Conservation (phyloP, 53 echinoderm and acorn worm genomes). For the Glandiceps talaboti region DNA sequence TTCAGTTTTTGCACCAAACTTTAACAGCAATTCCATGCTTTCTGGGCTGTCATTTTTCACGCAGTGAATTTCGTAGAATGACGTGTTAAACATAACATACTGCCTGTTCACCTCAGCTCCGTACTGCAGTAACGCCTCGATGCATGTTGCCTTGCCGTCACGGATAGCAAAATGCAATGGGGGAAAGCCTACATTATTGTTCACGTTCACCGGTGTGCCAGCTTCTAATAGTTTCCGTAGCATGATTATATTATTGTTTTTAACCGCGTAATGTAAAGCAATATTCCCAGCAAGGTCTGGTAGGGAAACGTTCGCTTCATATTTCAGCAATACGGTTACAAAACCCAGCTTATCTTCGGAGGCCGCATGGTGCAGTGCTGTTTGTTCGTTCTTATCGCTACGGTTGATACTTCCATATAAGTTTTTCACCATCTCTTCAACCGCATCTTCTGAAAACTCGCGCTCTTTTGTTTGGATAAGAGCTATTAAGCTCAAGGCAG, state of each 20-base stretch:
- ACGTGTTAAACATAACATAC: slow-evolving; percentile 42
- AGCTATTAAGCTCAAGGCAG: not conserved
- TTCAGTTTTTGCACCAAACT: slow-evolving; percentile 70
- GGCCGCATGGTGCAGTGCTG: slow-evolving; percentile 59
- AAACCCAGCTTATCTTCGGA: slow-evolving; percentile 42
- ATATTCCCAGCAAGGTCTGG: slow-evolving; percentile 69
- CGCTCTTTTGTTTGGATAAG: not conserved
- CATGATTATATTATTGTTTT: slow-evolving; percentile 15
- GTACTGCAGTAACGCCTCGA: slow-evolving; percentile 43
- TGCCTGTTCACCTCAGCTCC: slow-evolving; percentile 64
- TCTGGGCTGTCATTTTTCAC: slow-evolving; percentile 47
- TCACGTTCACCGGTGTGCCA: slow-evolving; percentile 37
- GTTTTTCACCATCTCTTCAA: slow-evolving; percentile 34
- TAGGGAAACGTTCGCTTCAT: slow-evolving; percentile 46
- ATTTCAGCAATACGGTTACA: slow-evolving; percentile 33
- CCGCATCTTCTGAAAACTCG: not conserved
- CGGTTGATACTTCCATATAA: slow-evolving; percentile 55
- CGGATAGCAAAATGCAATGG: slow-evolving; percentile 65
- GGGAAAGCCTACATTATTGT: slow-evolving; percentile 45
- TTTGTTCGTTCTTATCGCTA: slow-evolving; percentile 41
- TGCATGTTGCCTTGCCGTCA: slow-evolving; percentile 48
- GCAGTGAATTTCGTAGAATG: slow-evolving; percentile 47
- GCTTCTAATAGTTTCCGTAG: slow-evolving; percentile 14
- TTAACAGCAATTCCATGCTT: slow-evolving; percentile 52
- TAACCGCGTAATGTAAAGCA: slow-evolving; percentile 56